Conservation (phyloP, 2,113 vertebrate species). For the Pterocles gutturalis region DNA sequence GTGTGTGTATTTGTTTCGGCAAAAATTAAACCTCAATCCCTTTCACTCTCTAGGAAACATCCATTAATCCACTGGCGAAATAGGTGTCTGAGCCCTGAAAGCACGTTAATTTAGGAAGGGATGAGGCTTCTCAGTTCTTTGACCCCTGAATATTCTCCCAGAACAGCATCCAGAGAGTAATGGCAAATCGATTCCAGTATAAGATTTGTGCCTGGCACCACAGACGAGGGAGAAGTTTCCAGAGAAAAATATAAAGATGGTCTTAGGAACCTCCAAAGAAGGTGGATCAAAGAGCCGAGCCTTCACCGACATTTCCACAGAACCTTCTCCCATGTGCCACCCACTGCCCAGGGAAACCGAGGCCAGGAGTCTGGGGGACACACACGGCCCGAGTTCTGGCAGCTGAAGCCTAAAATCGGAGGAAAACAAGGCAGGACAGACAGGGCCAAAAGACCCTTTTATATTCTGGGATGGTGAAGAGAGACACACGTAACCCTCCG, state of each 20-base stretch:
- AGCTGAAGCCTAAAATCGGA: neutral
- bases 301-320: neutral
- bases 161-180: neutral
- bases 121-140: neutral
- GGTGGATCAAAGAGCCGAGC: neutral
- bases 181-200: neutral
- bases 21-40: neutral
- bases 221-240: neutral
- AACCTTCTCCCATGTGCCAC: neutral
- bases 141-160: neutral
- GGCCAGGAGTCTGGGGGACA: neutral
- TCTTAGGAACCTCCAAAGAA: neutral
- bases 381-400: fast-evolving
- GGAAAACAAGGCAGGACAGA: neutral
- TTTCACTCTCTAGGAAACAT: slow-evolving; percentile 3
- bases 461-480: neutral
- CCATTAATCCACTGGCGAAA: neutral
- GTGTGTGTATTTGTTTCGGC: neutral
- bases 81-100: neutral
- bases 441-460: neutral
- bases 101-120: neutral
- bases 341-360: neutral
- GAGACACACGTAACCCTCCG: fast-evolving
- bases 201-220: neutral
- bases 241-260: neutral